phyloP scores from a whole-genome alignment of 2,797 vertebrate species.

The Zalophus californianus region DNA sequence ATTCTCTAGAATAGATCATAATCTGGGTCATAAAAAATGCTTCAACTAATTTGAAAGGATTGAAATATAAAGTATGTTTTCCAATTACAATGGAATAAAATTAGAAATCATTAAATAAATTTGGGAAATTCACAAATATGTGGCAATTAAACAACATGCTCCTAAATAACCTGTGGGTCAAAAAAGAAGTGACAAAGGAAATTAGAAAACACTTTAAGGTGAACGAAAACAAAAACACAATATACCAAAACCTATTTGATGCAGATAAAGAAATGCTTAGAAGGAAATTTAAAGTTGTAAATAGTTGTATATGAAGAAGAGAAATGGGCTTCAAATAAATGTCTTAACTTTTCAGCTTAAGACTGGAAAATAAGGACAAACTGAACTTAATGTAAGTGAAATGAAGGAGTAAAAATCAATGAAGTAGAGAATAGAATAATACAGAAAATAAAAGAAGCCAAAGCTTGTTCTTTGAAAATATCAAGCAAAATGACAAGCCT shows the following conservation, averaged over 20 bases:
- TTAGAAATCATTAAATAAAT: constrained; percentile 1
- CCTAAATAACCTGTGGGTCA: not conserved
- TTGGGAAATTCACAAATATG: not conserved
- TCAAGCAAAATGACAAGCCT: not conserved
- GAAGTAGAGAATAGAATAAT: not conserved
- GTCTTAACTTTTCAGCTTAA: not conserved
- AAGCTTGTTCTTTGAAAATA: not conserved
- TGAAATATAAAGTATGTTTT: not conserved
- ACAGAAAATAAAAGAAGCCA: not conserved
- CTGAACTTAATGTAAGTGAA: not conserved
- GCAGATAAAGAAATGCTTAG: not conserved
- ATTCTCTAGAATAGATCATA: not conserved
- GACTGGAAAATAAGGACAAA: not conserved
- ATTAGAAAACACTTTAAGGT: not conserved
- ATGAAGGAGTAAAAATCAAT: not conserved
- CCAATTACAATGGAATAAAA: not conserved
- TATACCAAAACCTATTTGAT: not conserved
- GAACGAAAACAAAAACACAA: not conserved
- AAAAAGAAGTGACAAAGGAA: not conserved
- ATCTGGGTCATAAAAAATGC: not conserved
- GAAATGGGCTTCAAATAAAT: not conserved
- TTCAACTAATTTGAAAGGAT: not conserved
- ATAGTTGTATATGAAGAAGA: not conserved
- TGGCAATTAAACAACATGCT: not conserved
- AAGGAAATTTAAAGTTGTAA: not conserved